Base-by-base conservation (phyloP, 2,888 invertebrate genomes). In the Drosophila conformis region DNA sequence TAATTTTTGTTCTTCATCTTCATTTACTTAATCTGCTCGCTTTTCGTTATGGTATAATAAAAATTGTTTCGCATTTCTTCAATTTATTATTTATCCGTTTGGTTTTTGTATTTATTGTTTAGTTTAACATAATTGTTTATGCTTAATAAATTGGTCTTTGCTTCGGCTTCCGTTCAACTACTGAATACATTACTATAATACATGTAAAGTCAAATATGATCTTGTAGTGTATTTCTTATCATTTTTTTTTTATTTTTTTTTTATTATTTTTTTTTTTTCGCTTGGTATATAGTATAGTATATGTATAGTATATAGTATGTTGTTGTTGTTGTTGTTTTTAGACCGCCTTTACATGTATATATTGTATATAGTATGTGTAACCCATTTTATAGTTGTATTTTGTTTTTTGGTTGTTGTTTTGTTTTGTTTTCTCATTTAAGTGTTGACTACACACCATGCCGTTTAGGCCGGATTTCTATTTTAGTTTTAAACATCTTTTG, bases 101-200 rank as follows among this genome's bases (percentile, higher is more conserved):
- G 36, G 48, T 56, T 33, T 51, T 27, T 58, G 36, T 48, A 49
- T 78, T 76, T 82, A 76, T 73, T 71, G 66, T 83, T 83, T 87
- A 79, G 71, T 84, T 79, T 87, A 83, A 86, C 87, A 80, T 86
- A 86, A 83, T 83, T 80, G 61, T 81, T 77, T 77, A 69, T 87
- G 71, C 74, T 86, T 83, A 79, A 87, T 90, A 87, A 87, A 87
- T 87, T 87, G 87, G 87, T 87, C 87, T 87, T 87, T 87, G 89
- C 89, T 84, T 89, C 84, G 84, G 84, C 84, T 89, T 75, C 74
- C 85, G 68, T 87, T 87, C 82, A 87, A 79, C 84, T 85, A 85
- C 82, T 72, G 85, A 84, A 78, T 84, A 88, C 83, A 78, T 78
- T 79, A 68, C 76, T 85, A 87, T 79, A 85, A 89, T 89, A 89